These are phyloP conservation scores for Clarias batrachus DNA, from an alignment of 2,113 vertebrate genomes.

Conservation along the genomic window DNA sequence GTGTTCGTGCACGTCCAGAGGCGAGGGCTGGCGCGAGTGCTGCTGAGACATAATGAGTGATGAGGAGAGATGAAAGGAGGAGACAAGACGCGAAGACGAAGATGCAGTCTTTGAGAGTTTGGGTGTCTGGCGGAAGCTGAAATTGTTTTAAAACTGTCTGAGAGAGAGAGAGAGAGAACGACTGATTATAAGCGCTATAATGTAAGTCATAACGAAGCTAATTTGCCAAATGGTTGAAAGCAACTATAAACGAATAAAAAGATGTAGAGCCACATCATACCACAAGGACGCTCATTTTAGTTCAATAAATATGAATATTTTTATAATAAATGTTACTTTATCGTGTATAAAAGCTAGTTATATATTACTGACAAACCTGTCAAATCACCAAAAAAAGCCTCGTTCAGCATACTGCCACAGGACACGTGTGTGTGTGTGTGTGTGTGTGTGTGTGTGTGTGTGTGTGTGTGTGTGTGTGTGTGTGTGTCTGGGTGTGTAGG, in stretches of 20 bases:
- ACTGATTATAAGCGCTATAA: too few species aligned
- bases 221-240: neutral
- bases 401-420: constrained; percentile 7
- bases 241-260: neutral
- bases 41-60: neutral
- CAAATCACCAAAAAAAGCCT: constrained; percentile 5
- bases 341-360: neutral
- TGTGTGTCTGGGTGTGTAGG: neutral
- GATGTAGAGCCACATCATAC: neutral
- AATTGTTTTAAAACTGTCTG: neutral
- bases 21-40: constrained; percentile 11
- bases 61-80: neutral
- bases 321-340: neutral
- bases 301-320: too few species aligned
- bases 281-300: neutral
- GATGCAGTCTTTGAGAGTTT: neutral
- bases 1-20: constrained; percentile 36
- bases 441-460: constrained; percentile 25
- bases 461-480: neutral
- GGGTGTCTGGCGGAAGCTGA: neutral
- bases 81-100: neutral
- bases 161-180: too few species aligned
- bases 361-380: neutral
- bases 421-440: neutral
- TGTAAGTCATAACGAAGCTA: too few species aligned